Percentiles rank a stretch among this genome's conserved stretches.
Evolutionary conservation across 2,888 invertebrate species (phyloP).

Genomic region (Allophyes oxyacanthae): DNA sequence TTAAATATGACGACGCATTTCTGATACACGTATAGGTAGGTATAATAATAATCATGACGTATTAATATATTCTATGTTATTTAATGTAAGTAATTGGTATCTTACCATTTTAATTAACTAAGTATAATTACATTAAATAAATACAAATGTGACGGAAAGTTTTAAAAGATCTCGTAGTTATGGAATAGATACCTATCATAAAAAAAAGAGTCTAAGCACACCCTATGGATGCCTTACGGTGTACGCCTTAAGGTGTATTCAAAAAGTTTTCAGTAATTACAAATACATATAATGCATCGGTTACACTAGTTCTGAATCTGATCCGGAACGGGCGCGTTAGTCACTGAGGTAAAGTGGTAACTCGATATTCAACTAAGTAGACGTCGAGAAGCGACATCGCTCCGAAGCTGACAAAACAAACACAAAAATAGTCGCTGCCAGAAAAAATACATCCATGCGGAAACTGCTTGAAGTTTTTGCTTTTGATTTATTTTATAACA

Average conservation of each 20-base stretch:
- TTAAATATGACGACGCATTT: too few relatives aligned
- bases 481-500: constrained; percentile 5
- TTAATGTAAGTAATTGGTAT: too few relatives aligned
- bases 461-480: constrained; percentile 36
- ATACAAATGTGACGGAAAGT: too few relatives aligned
- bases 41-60: too few relatives aligned
- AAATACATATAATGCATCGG: constrained; percentile 35
- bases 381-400: constrained; percentile 68
- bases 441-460: constrained; percentile 65
- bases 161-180: too few relatives aligned
- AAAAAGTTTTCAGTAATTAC: constrained; percentile 12
- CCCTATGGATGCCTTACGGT: too few relatives aligned
- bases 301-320: constrained; percentile 44
- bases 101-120: too few relatives aligned
- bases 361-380: constrained; percentile 79
- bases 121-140: too few relatives aligned
- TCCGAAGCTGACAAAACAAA: constrained; percentile 85
- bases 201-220: too few relatives aligned
- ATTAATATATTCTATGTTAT: too few relatives aligned
- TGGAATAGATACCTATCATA: too few relatives aligned
- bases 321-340: constrained; percentile 49
- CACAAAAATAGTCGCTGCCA: constrained; percentile 68
- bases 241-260: background rate
- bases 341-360: constrained; percentile 73
- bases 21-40: too few relatives aligned